Evolutionary conservation across 2,797 vertebrate species (phyloP).

Genomic region (Xiphophorus birchmanni): DNA sequence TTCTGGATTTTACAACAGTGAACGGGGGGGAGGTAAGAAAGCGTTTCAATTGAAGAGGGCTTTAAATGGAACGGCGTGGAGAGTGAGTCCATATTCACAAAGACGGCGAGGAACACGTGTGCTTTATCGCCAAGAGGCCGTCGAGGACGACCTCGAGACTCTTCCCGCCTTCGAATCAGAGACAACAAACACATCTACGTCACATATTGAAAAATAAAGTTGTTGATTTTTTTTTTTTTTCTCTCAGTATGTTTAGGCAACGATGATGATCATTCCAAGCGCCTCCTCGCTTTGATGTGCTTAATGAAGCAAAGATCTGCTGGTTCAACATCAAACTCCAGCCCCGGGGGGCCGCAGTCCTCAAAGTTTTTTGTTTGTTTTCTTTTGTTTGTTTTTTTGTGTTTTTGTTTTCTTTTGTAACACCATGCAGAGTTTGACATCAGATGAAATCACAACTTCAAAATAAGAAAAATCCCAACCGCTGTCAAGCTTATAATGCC

Average conservation of each 20-base stretch:
- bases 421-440: slow-evolving; percentile 79
- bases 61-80: slow-evolving; percentile 42
- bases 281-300: slow-evolving; percentile 70
- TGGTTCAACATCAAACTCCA: slow-evolving; percentile 54
- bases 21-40: slow-evolving; percentile 42
- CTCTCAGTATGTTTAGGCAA: slow-evolving; percentile 73
- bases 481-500: slow-evolving; percentile 68
- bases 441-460: slow-evolving; percentile 71
- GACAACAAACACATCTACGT: slow-evolving; percentile 69
- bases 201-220: slow-evolving; percentile 80
- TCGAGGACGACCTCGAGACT: slow-evolving; percentile 50
- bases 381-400: too few relatives aligned
- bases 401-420: slow-evolving; percentile 15
- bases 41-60: slow-evolving; percentile 31
- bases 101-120: slow-evolving; percentile 70
- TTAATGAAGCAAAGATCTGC: slow-evolving; percentile 71
- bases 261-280: slow-evolving; percentile 62
- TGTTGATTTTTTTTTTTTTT: slow-evolving; percentile 51
- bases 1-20: slow-evolving; percentile 70
- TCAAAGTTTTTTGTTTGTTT: slow-evolving; percentile 30
- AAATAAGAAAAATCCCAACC: slow-evolving; percentile 23
- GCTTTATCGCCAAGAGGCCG: slow-evolving; percentile 70
- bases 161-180: slow-evolving; percentile 56
- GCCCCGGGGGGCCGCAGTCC: slow-evolving; percentile 59
- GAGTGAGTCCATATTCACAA: slow-evolving; percentile 72